Base-by-base conservation (phyloP, 1,140 invertebrate species). In the Gryon sp. region DNA sequence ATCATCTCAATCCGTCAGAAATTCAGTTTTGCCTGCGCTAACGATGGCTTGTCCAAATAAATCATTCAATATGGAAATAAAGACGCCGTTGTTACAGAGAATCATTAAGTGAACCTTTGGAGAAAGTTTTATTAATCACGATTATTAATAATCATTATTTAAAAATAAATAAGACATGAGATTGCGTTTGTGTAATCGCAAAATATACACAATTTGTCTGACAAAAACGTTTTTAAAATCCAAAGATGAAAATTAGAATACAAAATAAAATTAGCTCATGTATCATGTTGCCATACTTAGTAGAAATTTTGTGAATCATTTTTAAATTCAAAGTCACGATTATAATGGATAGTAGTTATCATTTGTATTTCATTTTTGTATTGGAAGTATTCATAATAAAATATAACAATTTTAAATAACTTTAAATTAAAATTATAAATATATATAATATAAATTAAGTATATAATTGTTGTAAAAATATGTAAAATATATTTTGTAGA, bases 1-100 rank as follows among this genome's bases (percentile, higher is more conserved):
- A 52, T 82, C 85, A 48, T 72, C 82, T n/a, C 78, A 85, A 8
- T 82, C 84, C 2, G 66, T 87, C 2, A 81, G 79, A 55, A 81
- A 79, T 76, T 83, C 85, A 8, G 53, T 87, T 50, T 82, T 85
- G 28, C 84, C 84, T 0, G 86, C 86, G n/a, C 73, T 87, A 26
- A 85, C 84, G 18, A 75, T 86, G 18, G 78, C 76, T 36, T 85
- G 83, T 66, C 86, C 86, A 45, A 80, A 79, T 12, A 76, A 69
- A 52, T 74, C 69, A 26, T 87, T 86, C 68, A 78, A 83, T 11
- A 87, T 87, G 85, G 76, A 77, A n/a, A 68, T 55, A 9, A 86
- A 83, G 43, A 43, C 83, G 6, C 62, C 74, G n/a, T 32, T 84
- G 14, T 87, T 87, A 38, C 85, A 84, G n/a, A 79, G 80, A 82